Evolutionary conservation across 2,888 invertebrate genomes (phyloP).

Genomic region (Osedax frankpressi): DNA sequence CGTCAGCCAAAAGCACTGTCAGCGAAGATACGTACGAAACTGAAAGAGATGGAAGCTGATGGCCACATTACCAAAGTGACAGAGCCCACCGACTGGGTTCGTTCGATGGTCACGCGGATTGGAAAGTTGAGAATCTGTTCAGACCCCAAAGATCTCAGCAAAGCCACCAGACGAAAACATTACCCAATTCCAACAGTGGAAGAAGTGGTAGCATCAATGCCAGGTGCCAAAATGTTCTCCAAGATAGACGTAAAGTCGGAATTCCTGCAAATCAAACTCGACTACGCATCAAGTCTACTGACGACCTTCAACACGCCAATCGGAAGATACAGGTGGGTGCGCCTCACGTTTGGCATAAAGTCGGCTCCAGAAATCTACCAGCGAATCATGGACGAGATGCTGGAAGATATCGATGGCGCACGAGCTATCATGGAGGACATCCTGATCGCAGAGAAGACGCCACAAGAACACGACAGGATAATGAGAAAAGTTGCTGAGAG

Average conservation of each 20-base stretch:
- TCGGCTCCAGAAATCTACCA: slow-evolving; percentile 15
- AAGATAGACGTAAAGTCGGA: slow-evolving; percentile 29
- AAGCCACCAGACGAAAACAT: slow-evolving; percentile 25
- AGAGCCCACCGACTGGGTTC: slow-evolving; percentile 29
- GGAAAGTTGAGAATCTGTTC: slow-evolving; percentile 29
- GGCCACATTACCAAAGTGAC: slow-evolving; percentile 25
- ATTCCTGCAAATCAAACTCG: slow-evolving; percentile 28
- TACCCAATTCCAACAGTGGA: slow-evolving; percentile 29
- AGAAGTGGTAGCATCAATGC: slow-evolving; percentile 27
- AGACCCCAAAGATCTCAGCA: slow-evolving; percentile 27
- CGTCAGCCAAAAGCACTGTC: slow-evolving; percentile 22
- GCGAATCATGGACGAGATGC: neutral
- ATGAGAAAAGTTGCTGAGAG: neutral
- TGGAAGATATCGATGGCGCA: slow-evolving; percentile 7
- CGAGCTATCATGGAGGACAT: slow-evolving; percentile 6
- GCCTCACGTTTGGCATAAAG: slow-evolving; percentile 25
- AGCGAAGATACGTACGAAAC: slow-evolving; percentile 22
- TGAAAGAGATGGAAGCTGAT: slow-evolving; percentile 28
- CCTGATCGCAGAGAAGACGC: neutral
- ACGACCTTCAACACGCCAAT: slow-evolving; percentile 30
- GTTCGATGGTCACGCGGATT: slow-evolving; percentile 27
- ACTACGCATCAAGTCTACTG: slow-evolving; percentile 26
- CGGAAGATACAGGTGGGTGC: slow-evolving; percentile 27
- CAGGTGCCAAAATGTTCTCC: slow-evolving; percentile 28
- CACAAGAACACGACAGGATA: too few relatives aligned